phyloP scores from a whole-genome alignment of 2,888 invertebrate genomes.

The Hirudinaria manillensis region DNA sequence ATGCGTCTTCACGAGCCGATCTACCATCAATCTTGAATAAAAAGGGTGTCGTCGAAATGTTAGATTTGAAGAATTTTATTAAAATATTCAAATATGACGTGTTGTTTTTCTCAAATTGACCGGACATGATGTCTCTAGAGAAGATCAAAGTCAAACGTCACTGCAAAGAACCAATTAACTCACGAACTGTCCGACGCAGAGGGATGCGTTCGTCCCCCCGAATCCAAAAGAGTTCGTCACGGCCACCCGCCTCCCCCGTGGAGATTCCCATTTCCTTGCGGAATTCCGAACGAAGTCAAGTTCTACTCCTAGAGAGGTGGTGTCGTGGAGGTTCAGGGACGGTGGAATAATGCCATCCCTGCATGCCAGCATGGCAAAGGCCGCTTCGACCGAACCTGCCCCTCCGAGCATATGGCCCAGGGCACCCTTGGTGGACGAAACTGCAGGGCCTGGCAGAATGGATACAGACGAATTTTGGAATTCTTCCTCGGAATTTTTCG shows the following conservation, averaged over 20 bases:
- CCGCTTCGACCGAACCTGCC: conserved; percentile 88
- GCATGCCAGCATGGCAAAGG: conserved; percentile 76
- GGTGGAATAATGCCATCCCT: conserved; percentile 73
- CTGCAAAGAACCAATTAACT: not conserved
- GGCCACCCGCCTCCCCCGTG: conserved; percentile 61
- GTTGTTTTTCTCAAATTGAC: too few species aligned
- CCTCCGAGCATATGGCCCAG: conserved; percentile 92
- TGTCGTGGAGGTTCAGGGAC: conserved; percentile 74
- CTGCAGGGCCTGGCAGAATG: conserved; percentile 56
- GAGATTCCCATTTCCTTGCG: conserved; percentile 60
- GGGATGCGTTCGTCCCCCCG: conserved; percentile 90
- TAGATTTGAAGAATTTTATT: too few species aligned
- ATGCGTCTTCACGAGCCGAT: too few species aligned
- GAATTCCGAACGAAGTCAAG: conserved; percentile 67
- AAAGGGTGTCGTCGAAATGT: too few species aligned
- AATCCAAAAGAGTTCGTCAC: conserved; percentile 97
- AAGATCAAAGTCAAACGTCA: too few species aligned
- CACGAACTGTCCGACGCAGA: conserved; percentile 44
- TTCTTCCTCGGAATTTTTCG: not conserved
- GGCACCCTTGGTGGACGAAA: conserved; percentile 87
- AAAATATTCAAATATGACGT: too few species aligned
- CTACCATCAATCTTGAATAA: too few species aligned
- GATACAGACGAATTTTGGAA: not conserved
- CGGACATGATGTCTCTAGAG: too few species aligned
- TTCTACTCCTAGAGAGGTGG: conserved; percentile 58